A percentile compares a stretch with the other conserved stretches of the same genome.
These are phyloP conservation scores for Ciconia maguari DNA, from an alignment of 2,113 vertebrate genomes.

Conservation along the genomic window DNA sequence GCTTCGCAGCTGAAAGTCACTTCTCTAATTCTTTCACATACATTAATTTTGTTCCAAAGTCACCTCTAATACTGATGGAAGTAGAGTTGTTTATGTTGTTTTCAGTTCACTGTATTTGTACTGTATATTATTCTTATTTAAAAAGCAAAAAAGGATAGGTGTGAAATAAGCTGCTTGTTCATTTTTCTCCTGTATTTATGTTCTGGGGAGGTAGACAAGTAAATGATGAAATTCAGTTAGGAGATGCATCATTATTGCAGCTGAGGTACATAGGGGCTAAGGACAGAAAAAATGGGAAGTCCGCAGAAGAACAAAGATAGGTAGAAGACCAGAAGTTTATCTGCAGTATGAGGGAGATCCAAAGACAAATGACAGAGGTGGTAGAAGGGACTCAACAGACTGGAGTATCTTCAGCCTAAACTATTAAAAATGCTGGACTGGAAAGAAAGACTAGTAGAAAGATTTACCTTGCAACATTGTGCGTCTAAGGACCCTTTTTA, in stretches of 20 bases:
- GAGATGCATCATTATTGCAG: background rate
- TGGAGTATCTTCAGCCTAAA: background rate
- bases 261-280: background rate
- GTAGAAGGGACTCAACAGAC: background rate
- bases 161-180: background rate
- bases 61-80: background rate
- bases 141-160: background rate
- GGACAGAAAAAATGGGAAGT: background rate
- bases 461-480: background rate
- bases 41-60: background rate
- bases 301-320: background rate
- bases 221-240: background rate
- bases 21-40: background rate
- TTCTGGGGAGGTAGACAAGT: background rate
- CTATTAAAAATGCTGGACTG: background rate
- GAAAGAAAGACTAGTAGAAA: background rate
- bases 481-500: background rate
- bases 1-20: background rate
- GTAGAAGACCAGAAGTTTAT: background rate
- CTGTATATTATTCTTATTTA: too few relatives aligned
- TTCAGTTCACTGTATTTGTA: background rate
- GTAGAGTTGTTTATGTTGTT: background rate
- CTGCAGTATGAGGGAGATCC: background rate
- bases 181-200: background rate
- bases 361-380: background rate